Conservation (phyloP, 2,113 vertebrate genomes). For the Elachura formosa region DNA sequence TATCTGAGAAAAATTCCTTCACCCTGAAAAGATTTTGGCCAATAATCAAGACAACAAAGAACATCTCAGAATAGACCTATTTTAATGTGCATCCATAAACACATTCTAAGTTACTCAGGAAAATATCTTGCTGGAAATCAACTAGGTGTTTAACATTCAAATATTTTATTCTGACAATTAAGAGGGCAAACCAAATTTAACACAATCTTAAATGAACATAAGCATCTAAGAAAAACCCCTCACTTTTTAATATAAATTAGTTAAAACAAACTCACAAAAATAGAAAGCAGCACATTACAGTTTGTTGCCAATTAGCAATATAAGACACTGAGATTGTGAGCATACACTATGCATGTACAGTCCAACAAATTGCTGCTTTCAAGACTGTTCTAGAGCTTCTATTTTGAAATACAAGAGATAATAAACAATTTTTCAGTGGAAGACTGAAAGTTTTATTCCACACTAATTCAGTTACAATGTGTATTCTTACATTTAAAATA, state of each 20-base stretch:
- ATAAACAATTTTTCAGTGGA: neutral
- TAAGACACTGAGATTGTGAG: neutral
- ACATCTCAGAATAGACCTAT: neutral
- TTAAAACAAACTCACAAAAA: neutral
- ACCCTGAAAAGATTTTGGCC: neutral
- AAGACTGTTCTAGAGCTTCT: neutral
- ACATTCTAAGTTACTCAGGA: neutral
- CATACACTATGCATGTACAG: neutral
- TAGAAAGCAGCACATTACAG: neutral
- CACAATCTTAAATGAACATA: neutral
- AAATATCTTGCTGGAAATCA: neutral
- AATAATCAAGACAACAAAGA: neutral
- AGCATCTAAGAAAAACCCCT: neutral
- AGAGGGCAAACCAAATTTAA: neutral
- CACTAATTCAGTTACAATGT: neutral
- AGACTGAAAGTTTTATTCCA: slow-evolving; percentile 44
- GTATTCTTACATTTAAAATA: neutral
- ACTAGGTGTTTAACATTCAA: neutral
- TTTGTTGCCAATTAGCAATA: neutral
- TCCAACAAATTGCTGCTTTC: neutral
- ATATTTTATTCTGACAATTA: neutral
- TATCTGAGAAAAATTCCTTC: neutral
- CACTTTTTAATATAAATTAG: neutral
- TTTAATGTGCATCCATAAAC: neutral
- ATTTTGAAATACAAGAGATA: neutral